Evolutionary conservation across 2,113 vertebrate genomes (phyloP), one percentile per base, ranked within the genome.

Genomic region (Baryphthengus martii): DNA sequence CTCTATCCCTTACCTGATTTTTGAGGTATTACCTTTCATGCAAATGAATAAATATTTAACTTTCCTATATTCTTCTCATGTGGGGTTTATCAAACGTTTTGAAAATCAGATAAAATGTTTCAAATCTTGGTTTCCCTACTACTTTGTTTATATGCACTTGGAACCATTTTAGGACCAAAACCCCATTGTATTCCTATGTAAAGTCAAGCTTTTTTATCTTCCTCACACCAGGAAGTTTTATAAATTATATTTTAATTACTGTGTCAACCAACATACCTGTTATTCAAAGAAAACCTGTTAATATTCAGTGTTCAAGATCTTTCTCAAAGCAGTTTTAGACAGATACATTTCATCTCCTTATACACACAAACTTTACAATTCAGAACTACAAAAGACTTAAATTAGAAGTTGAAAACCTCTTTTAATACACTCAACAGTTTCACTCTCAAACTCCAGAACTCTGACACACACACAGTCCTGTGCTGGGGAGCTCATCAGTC

Each of bases 181-280:
- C 0, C 1, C 3, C 7, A 11, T 0, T 45, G 5, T 39, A 55
- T 56, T 93, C 3, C 17, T 39, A 2, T n/a, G 16, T 49, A 39
- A 83, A 79, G 10, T 49, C 53, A 85, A 65, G 23, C 5, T 68
- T 85, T 2, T 75, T 94, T 82, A 24, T 66, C 58, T 72, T 53
- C 7, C 10, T 91, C 45, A 65, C 28, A 89, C 17, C 8, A 72
- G 19, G 18, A 92, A 52, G 19, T 56, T 82, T 68, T 58, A 79
- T 24, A 73, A 89, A 55, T 72, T 75, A 23, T 29, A 52, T 76
- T 76, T 88, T 28, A 92, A 61, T 68, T 81, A 68, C 17, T 61
- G 4, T 62, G 91, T 85, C n/a, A 56, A 25, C 2, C 15, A 72
- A 39, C 49, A 6, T 35, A 66, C 24, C 21, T 33, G 25, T 65